These are phyloP conservation scores for Drosophila birchii DNA, from an alignment of 2,888 invertebrate genomes.

Conservation along the genomic window DNA sequence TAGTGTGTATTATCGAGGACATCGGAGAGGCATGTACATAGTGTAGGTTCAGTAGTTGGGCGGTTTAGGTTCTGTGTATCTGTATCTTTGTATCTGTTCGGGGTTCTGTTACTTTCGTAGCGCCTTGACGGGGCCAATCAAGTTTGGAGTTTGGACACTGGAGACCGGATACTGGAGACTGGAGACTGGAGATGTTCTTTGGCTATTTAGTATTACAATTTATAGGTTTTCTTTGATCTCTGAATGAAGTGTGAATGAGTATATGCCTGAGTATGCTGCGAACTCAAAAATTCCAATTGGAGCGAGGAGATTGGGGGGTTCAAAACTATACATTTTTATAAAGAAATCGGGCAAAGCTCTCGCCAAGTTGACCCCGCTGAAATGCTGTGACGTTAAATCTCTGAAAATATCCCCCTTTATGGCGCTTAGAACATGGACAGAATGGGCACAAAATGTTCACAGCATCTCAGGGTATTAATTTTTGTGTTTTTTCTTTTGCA, in stretches of 20 bases:
- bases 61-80: conserved; percentile 29
- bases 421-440: conserved; percentile 17
- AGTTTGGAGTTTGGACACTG: conserved; percentile 8
- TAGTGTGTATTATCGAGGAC: conserved; percentile 17
- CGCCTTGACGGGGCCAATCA: conserved; percentile 11
- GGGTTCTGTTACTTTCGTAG: conserved; percentile 20
- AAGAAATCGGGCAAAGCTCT: conserved; percentile 47
- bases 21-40: conserved; percentile 23
- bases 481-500: conserved; percentile 4
- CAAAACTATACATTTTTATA: conserved; percentile 15
- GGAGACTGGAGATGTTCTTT: conserved; percentile 27
- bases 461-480: conserved; percentile 62
- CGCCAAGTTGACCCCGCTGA: conserved; percentile 50
- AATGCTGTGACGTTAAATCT: conserved; percentile 17
- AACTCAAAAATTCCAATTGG: conserved; percentile 68
- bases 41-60: conserved; percentile 45
- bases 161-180: conserved; percentile 13
- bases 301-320: conserved; percentile 8
- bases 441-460: conserved; percentile 53
- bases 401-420: conserved; percentile 35
- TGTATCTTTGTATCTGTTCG: conserved; percentile 43
- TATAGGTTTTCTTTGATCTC: conserved; percentile 48
- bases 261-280: conserved; percentile 69
- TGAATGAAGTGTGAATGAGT: conserved; percentile 75
- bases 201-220: conserved; percentile 54